These are phyloP conservation scores for Penaeus chinensis DNA, from an alignment of 1,140 invertebrate genomes.

Conservation along the genomic window DNA sequence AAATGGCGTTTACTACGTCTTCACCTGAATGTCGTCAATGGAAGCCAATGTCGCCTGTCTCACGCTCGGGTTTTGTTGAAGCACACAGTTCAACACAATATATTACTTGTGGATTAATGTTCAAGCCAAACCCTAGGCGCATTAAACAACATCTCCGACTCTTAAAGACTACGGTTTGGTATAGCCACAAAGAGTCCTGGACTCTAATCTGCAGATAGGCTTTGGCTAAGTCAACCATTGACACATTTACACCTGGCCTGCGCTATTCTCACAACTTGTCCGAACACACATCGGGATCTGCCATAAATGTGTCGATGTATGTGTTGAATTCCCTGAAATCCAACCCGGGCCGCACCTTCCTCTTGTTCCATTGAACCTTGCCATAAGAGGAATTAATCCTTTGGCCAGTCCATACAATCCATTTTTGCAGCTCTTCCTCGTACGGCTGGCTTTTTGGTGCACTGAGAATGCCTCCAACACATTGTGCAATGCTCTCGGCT, in stretches of 20 bases:
- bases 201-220: not conserved
- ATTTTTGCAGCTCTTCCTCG: not conserved
- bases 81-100: slow-evolving; percentile 21
- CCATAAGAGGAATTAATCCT: slow-evolving; percentile 39
- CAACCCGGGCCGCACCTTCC: slow-evolving; percentile 17
- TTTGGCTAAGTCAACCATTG: slow-evolving; percentile 21
- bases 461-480: slow-evolving; percentile 8
- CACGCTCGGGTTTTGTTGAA: slow-evolving; percentile 11
- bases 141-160: slow-evolving; percentile 31
- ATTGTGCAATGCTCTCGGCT: slow-evolving; percentile 8
- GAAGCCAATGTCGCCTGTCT: not conserved
- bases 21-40: slow-evolving; percentile 20
- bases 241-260: slow-evolving; percentile 9
- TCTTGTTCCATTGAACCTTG: slow-evolving; percentile 21
- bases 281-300: slow-evolving; percentile 35
- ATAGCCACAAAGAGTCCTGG: slow-evolving; percentile 27
- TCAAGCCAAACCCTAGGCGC: slow-evolving; percentile 24
- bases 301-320: not conserved
- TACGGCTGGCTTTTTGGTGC: slow-evolving; percentile 9
- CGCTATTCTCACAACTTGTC: slow-evolving; percentile 14
- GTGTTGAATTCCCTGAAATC: slow-evolving; percentile 32
- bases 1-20: not conserved
- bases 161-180: slow-evolving; percentile 30
- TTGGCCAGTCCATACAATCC: slow-evolving; percentile 15
- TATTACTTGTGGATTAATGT: slow-evolving; percentile 27